These are phyloP conservation scores for Dasysyrphus albostriatus DNA, from an alignment of 2,888 invertebrate genomes.

Conservation along the genomic window DNA sequence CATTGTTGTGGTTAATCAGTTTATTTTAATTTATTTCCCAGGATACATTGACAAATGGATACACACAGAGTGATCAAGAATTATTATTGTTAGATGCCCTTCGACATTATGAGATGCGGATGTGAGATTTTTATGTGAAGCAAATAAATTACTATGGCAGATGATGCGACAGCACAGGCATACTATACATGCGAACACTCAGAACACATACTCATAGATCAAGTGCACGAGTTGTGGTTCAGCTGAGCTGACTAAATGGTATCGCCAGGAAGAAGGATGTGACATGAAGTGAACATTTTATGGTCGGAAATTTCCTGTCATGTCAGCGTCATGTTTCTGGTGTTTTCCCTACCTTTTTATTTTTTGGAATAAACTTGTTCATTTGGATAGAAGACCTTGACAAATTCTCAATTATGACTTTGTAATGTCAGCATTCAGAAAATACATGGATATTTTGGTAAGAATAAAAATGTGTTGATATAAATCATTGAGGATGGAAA, in stretches of 20 bases:
- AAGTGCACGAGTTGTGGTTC: conserved; percentile 36
- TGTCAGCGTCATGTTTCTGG: conserved; percentile 47
- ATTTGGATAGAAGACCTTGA: conserved; percentile 29
- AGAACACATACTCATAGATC: conserved; percentile 19
- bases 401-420: conserved; percentile 36
- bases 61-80: conserved; percentile 26
- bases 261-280: conserved; percentile 37
- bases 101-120: conserved; percentile 28
- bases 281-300: conserved; percentile 44
- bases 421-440: conserved; percentile 31
- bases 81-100: conserved; percentile 50
- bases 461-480: not conserved
- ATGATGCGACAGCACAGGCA: conserved; percentile 17
- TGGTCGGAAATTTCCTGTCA: conserved; percentile 54
- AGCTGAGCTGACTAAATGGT: conserved; percentile 23
- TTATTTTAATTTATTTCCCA: conserved; percentile 48
- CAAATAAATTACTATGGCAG: conserved; percentile 55
- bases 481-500: not conserved
- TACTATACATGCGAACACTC: not conserved
- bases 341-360: not conserved
- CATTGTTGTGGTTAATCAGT: conserved; percentile 24
- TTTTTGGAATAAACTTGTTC: conserved; percentile 25
- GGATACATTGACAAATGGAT: conserved; percentile 42
- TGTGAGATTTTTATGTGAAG: conserved; percentile 15
- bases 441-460: not conserved